Base-by-base conservation (phyloP, 2,797 vertebrate species). In the Tokudaia muenninki region DNA sequence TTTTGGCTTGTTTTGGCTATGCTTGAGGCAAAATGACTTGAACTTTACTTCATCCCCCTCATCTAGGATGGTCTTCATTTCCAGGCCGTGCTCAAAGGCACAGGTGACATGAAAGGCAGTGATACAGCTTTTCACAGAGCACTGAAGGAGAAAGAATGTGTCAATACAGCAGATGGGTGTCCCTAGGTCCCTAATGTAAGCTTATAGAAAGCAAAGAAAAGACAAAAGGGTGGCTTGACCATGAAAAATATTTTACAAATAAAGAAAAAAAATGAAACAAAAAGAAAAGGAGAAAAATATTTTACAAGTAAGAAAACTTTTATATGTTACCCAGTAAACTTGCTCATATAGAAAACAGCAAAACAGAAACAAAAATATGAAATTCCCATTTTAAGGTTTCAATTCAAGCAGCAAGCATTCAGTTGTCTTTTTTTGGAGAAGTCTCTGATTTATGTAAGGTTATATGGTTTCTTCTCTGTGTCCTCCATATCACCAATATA, bases 41-140 rank as follows among this genome's bases (percentile, higher is more conserved):
- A 99, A 99, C 96, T 99, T 99, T 37, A 99, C 99, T 97, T 99
- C 99, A 65, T 99, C 99, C 0, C 99, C 99, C 6, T 99, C 99
- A 47, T 99, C 99, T 97, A 99, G 98, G 98, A 99, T 99, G 92
- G 99, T 99, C 98, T 99, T 99, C 99, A 99, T 99, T 98, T 99
- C 99, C 94, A 99, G 99, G 97, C 97, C 99, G 98, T 99, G 99
- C 99, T 99, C 99, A 93, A 99, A 99, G 98, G 99, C 99, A 96
- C 99, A 99, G 17, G 99, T 99, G 98, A 99, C 99, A 26, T 99
- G 99, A 98, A 99, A 99, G 89, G 99, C 99, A 96, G 99, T 99
- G 94, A 99, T 99, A 98, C 99, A 99, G 98, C 99, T 99, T 98
- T 99, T 99, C 89, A 99, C 99, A 0, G 99, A 99, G 98, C 99